phyloP scores from a whole-genome alignment of 2,888 invertebrate genomes.

The Amphimallon solstitiale region DNA sequence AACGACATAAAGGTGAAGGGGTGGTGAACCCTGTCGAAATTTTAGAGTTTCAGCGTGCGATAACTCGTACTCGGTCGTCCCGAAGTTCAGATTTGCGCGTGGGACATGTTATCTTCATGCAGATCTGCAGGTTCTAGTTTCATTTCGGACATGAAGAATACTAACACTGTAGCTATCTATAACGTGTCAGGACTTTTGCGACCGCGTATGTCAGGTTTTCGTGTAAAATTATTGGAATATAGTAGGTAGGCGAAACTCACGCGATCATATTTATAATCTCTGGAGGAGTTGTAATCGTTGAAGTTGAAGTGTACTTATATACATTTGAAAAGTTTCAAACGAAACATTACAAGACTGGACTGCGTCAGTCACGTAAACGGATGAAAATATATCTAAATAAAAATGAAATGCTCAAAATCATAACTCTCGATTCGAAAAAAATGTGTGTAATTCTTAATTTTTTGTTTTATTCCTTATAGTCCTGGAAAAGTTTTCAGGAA shows the following conservation, averaged over 20 bases:
- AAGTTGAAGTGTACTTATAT: too few relatives aligned
- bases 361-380: too few relatives aligned
- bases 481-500: too few relatives aligned
- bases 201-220: neutral
- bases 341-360: too few relatives aligned
- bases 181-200: neutral
- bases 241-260: neutral
- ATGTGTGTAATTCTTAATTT: too few relatives aligned
- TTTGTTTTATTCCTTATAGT: too few relatives aligned
- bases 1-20: slow-evolving; percentile 21
- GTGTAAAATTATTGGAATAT: neutral
- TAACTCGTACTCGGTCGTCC: neutral
- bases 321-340: too few relatives aligned
- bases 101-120: neutral
- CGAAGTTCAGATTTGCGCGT: slow-evolving; percentile 7
- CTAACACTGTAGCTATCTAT: neutral
- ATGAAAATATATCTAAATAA: too few relatives aligned
- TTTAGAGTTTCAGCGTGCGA: slow-evolving; percentile 21
- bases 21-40: slow-evolving; percentile 14
- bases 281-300: too few relatives aligned
- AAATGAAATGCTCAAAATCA: too few relatives aligned
- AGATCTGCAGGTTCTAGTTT: neutral
- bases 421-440: too few relatives aligned
- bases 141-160: neutral
- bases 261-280: too few relatives aligned